A percentile compares a stretch with the other conserved stretches of the same genome.
phyloP scores from a whole-genome alignment of 2,797 vertebrate species.

The Cephalopachus bancanus region DNA sequence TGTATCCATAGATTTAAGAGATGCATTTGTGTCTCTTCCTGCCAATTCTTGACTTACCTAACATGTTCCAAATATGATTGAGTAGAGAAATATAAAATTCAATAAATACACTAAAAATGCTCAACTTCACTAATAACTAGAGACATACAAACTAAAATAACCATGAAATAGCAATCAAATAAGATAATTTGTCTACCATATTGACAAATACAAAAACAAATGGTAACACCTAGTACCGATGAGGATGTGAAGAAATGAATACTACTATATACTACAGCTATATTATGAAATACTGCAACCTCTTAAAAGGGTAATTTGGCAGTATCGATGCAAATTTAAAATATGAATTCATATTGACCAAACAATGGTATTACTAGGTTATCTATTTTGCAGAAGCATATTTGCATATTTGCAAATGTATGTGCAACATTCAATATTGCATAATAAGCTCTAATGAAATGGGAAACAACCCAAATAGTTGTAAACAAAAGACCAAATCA shows the following conservation, averaged over 20 bases:
- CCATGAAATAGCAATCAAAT: neutral
- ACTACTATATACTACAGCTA: neutral
- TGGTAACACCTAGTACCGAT: neutral
- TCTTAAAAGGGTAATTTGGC: neutral
- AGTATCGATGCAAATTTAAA: slow-evolving; percentile 51
- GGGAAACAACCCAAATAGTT: neutral
- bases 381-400: neutral
- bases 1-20: neutral
- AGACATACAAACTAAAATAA: neutral
- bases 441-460: neutral
- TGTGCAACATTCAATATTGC: neutral
- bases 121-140: slow-evolving; percentile 6
- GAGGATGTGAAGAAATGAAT: neutral
- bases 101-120: neutral
- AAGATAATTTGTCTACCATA: neutral
- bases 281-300: neutral
- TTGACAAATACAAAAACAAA: slow-evolving; percentile 12
- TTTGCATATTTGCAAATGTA: neutral
- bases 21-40: neutral
- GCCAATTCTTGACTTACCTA: neutral
- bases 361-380: neutral
- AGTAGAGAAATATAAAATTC: neutral
- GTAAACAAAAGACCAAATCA: neutral
- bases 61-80: neutral
- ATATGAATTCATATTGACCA: neutral